phyloP scores from a whole-genome alignment of 2,797 vertebrate genomes.

The Dermochelys coriacea region DNA sequence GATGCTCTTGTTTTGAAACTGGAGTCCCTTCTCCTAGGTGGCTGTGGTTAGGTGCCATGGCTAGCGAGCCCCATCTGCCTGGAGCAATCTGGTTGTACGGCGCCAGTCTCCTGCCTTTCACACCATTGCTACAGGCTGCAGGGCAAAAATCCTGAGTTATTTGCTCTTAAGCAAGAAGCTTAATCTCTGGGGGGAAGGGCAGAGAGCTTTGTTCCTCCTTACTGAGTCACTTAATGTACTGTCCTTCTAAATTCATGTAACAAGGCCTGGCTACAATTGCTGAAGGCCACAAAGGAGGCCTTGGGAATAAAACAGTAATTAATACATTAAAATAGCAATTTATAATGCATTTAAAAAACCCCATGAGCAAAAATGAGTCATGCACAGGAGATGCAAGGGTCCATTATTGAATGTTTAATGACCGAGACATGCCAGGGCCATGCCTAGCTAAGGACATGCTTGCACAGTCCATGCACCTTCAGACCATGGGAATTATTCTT shows the following conservation, averaged over 20 bases:
- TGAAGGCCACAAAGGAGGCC: neutral
- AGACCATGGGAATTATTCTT: neutral
- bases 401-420: neutral
- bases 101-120: neutral
- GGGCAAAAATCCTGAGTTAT: neutral
- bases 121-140: neutral
- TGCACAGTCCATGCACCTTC: neutral
- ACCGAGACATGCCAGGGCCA: neutral
- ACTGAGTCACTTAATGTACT: neutral
- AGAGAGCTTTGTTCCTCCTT: slow-evolving; percentile 22
- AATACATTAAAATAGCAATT: neutral
- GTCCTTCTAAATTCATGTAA: neutral
- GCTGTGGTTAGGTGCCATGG: neutral
- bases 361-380: neutral
- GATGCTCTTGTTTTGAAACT: neutral
- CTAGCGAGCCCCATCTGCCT: neutral
- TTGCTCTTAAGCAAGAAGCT: neutral
- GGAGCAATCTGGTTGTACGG: neutral
- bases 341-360: neutral
- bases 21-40: neutral
- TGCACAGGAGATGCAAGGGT: too few species aligned
- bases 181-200: slow-evolving; percentile 22
- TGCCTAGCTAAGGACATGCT: neutral
- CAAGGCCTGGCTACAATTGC: neutral
- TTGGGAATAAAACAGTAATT: neutral